phyloP scores from a whole-genome alignment of 2,113 vertebrate species.

The Heptranchias perlo region DNA sequence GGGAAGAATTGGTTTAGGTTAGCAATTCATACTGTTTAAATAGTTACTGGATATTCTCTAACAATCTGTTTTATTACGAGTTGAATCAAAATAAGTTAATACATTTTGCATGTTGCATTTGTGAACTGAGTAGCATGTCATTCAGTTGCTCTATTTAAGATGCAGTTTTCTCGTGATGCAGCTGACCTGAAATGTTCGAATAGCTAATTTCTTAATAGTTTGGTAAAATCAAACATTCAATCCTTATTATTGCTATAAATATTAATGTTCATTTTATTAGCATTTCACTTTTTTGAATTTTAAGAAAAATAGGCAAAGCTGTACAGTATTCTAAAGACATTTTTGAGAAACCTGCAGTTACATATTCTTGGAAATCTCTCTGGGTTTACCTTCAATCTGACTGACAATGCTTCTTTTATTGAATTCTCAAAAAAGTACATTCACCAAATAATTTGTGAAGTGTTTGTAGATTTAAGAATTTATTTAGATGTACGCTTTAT shows the following conservation, averaged over 20 bases:
- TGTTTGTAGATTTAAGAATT: neutral
- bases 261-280: neutral
- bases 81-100: neutral
- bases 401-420: too few relatives aligned
- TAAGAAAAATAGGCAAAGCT: too few relatives aligned
- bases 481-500: neutral
- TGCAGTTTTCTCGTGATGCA: neutral
- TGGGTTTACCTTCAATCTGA: too few relatives aligned
- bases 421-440: too few relatives aligned
- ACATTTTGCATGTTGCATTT: neutral
- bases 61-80: neutral
- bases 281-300: too few relatives aligned
- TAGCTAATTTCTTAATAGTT: neutral
- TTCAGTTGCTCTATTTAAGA: neutral
- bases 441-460: too few relatives aligned
- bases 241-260: neutral
- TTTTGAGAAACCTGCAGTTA: too few relatives aligned
- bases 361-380: too few relatives aligned
- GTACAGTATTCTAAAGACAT: too few relatives aligned
- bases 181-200: neutral
- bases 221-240: neutral
- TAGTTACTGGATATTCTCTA: neutral
- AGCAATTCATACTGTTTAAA: neutral
- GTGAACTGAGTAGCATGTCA: neutral
- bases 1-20: neutral